A percentile compares a stretch with the other conserved stretches of the same genome.
Evolutionary conservation across 2,888 invertebrate genomes (phyloP).

Genomic region (Thera britannica): DNA sequence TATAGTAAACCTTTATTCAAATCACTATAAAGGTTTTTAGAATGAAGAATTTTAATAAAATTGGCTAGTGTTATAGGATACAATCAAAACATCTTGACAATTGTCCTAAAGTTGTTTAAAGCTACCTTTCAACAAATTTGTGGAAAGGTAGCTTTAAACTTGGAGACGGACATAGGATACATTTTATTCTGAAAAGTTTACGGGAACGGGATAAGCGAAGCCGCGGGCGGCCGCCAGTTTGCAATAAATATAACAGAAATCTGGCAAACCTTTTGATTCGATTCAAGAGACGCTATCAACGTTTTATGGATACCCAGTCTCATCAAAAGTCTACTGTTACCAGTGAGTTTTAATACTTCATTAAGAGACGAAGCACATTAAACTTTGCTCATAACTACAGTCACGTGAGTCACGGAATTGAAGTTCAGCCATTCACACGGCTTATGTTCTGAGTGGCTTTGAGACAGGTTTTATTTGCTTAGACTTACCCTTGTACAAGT

Average conservation of each 20-base stretch:
- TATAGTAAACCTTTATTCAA: neutral
- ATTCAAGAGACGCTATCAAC: neutral
- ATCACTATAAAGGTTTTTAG: too few relatives aligned
- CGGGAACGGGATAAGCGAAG: too few relatives aligned
- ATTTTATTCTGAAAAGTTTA: too few relatives aligned
- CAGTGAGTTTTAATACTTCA: constrained; percentile 35
- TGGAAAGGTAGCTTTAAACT: too few relatives aligned
- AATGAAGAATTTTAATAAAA: too few relatives aligned
- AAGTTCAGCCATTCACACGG: constrained; percentile 48
- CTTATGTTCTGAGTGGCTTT: constrained; percentile 35
- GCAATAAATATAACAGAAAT: neutral
- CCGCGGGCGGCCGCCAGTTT: too few relatives aligned
- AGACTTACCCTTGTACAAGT: constrained; percentile 3
- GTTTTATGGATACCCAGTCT: constrained; percentile 7
- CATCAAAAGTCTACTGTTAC: constrained; percentile 8
- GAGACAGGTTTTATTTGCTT: constrained; percentile 33
- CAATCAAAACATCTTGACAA: too few relatives aligned
- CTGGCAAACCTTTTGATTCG: neutral
- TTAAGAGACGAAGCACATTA: constrained; percentile 47
- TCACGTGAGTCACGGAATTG: constrained; percentile 30
- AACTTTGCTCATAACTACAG: constrained; percentile 55
- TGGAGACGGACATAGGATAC: too few relatives aligned
- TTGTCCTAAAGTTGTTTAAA: too few relatives aligned
- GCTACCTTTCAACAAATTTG: too few relatives aligned
- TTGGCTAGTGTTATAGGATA: too few relatives aligned